Evolutionary conservation across 2,888 invertebrate species (phyloP), one percentile per base, ranked within the genome.

Genomic region (Agrochola litura): DNA sequence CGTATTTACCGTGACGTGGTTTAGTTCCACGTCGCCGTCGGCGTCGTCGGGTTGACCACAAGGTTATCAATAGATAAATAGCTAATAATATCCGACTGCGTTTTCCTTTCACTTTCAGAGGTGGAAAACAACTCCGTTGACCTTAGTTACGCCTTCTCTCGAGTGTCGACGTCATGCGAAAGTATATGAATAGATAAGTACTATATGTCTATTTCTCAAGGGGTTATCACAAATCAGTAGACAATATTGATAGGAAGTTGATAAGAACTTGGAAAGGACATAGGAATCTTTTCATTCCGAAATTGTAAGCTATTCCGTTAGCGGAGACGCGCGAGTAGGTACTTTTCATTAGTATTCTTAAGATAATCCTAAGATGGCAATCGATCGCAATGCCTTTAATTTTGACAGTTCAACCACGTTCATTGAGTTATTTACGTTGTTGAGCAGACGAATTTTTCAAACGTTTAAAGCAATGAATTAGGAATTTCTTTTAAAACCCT

Each of bases 91-190:
- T 61, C 58, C 22, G 61, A 70, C 1, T 54, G 30, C 58, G 66
- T 58, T 73, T 73, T 30, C 85, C 85, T 85, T 82, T 82, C 85
- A 84, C 81, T 82, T 80, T 82, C 65, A 63, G 37, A 64, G 6
- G 25, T 61, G 69, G 60, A 46, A 81, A 84, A 70, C 22, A n/a
- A 58, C 49, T 37, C 52, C 6, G n/a, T 49, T 69, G 56, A 41
- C 60, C 80, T 60, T 56, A 73, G 58, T 9, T 77, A 8, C 10
- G 68, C 69, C 72, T 43, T 25, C 58, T n/a, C 25, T 30, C 16
- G 10, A 41, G 25, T 25, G 22, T 22, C 49, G 56, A 52, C 67
- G 82, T 81, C 46, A 77, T 14, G 30, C 19, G 61, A 61, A 43
- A 76, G 41, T 61, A 25, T 63, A 10, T 52, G 22, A 9, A 66